These are phyloP conservation scores for Paedocypris sp. DNA, from an alignment of 2,113 vertebrate species.

Conservation along the genomic window DNA sequence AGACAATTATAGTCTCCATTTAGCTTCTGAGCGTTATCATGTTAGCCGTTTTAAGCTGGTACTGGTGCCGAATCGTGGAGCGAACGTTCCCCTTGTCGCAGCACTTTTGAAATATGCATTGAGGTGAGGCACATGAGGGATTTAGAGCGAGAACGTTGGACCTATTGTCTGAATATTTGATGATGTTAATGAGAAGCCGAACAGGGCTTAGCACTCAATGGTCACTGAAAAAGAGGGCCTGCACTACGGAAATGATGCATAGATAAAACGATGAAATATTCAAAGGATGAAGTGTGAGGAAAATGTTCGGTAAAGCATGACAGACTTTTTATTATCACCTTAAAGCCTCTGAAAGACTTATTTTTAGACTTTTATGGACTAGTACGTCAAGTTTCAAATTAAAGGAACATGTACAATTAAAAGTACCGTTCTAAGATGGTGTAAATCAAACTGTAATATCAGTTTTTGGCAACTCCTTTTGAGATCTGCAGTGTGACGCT, in stretches of 20 bases:
- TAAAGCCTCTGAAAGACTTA: constrained; percentile 3
- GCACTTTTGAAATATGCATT: constrained; percentile 58
- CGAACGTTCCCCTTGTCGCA: constrained; percentile 30
- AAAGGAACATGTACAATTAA: too few relatives aligned
- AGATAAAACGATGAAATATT: constrained; percentile 54
- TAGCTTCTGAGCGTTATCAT: neutral
- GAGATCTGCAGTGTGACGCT: neutral
- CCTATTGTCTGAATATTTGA: constrained; percentile 60
- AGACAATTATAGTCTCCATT: neutral
- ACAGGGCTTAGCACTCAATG: constrained; percentile 61
- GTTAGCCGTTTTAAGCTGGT: neutral
- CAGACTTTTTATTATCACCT: constrained; percentile 12
- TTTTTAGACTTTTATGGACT: too few relatives aligned
- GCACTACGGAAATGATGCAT: constrained; percentile 44
- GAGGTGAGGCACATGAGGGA: constrained; percentile 32
- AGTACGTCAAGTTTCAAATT: too few relatives aligned
- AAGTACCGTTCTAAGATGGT: too few relatives aligned
- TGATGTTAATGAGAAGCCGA: constrained; percentile 52
- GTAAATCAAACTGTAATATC: too few relatives aligned
- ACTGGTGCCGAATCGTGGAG: neutral
- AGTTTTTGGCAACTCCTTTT: too few relatives aligned
- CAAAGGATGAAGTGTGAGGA: constrained; percentile 38
- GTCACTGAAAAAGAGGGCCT: constrained; percentile 17
- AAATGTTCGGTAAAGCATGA: constrained; percentile 17
- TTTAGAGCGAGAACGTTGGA: constrained; percentile 38